Evolutionary conservation across 2,888 invertebrate genomes (phyloP).

Genomic region (Odontothrips loti): DNA sequence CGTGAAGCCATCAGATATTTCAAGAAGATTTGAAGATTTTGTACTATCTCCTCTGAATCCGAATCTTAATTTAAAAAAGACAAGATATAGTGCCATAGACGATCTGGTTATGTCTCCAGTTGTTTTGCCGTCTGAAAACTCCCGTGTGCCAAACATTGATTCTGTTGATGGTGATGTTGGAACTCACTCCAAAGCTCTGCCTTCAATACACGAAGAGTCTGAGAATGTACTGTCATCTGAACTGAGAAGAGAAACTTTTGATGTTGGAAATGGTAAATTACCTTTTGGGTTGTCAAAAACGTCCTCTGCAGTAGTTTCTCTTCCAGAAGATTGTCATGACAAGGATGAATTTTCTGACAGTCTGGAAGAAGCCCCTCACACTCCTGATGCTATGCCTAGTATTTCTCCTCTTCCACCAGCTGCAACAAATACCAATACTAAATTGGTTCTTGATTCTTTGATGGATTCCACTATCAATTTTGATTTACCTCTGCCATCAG

Average conservation of each 20-base stretch:
- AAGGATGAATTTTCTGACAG: neutral
- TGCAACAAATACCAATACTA: no score
- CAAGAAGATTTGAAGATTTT: conserved; percentile 3
- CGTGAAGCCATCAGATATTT: neutral
- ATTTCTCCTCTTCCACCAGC: neutral
- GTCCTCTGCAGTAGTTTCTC: neutral
- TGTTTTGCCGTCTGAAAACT: neutral
- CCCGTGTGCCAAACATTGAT: neutral
- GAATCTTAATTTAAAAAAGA: neutral
- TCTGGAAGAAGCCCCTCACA: neutral
- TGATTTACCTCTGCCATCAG: neutral
- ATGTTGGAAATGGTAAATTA: neutral
- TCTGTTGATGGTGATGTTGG: neutral
- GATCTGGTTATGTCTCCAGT: conserved; percentile 7
- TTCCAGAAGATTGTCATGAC: neutral
- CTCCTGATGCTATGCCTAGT: neutral
- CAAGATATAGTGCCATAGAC: neutral
- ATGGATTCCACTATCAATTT: neutral
- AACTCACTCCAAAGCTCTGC: neutral
- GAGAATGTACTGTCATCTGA: neutral
- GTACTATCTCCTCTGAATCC: neutral
- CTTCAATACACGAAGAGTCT: neutral
- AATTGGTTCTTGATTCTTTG: neutral
- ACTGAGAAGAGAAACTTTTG: neutral
- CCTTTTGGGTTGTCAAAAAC: neutral